Base-by-base conservation (phyloP, 2,113 vertebrate genomes). In the Eonycteris spelaea region DNA sequence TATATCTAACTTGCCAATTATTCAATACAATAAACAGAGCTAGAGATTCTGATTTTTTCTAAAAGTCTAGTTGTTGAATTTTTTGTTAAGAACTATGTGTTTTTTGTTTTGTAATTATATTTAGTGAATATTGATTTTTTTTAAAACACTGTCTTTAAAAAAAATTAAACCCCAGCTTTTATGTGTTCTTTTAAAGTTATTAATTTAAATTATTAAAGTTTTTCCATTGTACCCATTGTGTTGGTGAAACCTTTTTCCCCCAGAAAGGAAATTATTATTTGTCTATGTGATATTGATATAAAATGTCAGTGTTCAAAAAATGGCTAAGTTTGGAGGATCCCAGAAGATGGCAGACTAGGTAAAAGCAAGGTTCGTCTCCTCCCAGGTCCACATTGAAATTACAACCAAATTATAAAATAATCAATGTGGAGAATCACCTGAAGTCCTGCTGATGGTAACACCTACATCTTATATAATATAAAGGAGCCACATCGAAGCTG, bases 1-100 rank as follows among this genome's bases (percentile, higher is more conserved):
- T 88, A 24, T 89, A 91, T 97, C 71, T 94, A 95, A 95, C 95
- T 97, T 97, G 95, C 82, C 86, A 97, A 6, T 97, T 97, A 79
- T 53, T 45, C 3, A 33, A 67, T 79, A 73, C 9, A 93, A 83
- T 55, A 94, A 92, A 80, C 87, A 84, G 21, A 96, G 24, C 28
- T 84, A 59, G 26, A 68, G 53, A 89, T 30, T 92, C 85, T 95
- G 21, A 57, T 1, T 67, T 86, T 94, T 93, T 97, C 71, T 95
- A 80, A 33, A 89, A 86, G 55, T 80, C 28, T 22, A 12, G 10
- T 48, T 77, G 15, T 77, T 51, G 15, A 51, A 51, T 51, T 51
- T 51, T 87, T 57, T 19, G n/a, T 18, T 73, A 86, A 86, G 10
- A 79, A 74, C 16, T 68, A 55, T 13, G 11, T 43, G 28, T 30